A percentile compares a stretch with the other conserved stretches of the same genome.
Evolutionary conservation across 1,140 invertebrate genomes (phyloP).

Genomic region (Drosophila sturtevanti): DNA sequence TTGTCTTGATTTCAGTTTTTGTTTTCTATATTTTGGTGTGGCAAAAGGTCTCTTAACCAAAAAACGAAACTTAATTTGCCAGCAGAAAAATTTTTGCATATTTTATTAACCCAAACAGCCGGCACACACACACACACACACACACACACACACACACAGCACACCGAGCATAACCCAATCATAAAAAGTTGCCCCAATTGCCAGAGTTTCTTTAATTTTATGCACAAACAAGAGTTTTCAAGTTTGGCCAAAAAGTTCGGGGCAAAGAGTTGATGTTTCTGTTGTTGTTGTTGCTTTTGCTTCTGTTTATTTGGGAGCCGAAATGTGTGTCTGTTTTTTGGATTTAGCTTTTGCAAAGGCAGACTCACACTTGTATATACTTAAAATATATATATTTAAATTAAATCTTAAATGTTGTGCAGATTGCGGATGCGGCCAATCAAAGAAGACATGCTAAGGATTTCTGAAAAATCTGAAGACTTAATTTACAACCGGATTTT

Average conservation of each 20-base stretch:
- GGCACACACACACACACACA: conserved; percentile 29
- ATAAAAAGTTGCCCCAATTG: conserved; percentile 61
- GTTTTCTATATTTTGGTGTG: background rate
- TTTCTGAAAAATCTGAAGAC: conserved; percentile 9
- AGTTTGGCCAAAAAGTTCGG: conserved; percentile 43
- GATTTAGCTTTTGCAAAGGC: conserved; percentile 30
- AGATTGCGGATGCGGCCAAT: conserved; percentile 34
- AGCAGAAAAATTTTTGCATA: conserved; percentile 67
- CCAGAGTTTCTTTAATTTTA: conserved; percentile 65
- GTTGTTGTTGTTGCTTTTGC: background rate
- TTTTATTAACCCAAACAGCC: conserved; percentile 76
- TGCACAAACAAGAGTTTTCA: conserved; percentile 71
- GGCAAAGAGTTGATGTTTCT: background rate
- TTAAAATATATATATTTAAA: conserved; percentile 54
- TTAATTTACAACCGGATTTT: conserved; percentile 36
- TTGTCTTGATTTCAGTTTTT: background rate
- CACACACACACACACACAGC: conserved; percentile 11
- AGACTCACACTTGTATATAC: conserved; percentile 4
- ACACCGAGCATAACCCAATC: conserved; percentile 63
- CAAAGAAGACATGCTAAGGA: conserved; percentile 11
- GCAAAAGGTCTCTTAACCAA: conserved; percentile 49
- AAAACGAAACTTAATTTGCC: conserved; percentile 71
- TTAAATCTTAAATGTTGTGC: conserved; percentile 66
- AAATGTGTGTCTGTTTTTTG: conserved; percentile 34
- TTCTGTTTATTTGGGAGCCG: conserved; percentile 43